Percentiles rank a stretch among this genome's conserved stretches.
Conservation (phyloP, 1,140 invertebrate species). For the Listronotus oregonensis region DNA sequence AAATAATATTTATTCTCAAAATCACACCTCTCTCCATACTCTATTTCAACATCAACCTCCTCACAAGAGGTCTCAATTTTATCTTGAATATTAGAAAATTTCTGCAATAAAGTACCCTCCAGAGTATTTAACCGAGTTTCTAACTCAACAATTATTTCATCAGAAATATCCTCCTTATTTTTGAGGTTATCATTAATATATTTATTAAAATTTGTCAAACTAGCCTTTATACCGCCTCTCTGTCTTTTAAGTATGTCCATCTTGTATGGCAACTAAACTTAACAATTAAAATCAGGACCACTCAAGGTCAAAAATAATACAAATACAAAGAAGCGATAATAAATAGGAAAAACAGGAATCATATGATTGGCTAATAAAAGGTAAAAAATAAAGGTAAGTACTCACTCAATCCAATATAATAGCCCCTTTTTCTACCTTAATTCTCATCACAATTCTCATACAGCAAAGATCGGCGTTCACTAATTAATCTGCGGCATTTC, state of each 20-base stretch:
- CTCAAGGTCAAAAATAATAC: no score
- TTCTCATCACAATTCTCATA: no score
- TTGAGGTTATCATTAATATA: slow-evolving; percentile 1
- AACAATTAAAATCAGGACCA: no score
- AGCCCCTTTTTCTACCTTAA: no score
- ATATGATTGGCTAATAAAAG: no score
- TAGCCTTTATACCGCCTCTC: slow-evolving; percentile 14
- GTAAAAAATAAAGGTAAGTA: no score
- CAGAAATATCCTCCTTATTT: background rate
- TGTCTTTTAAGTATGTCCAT: slow-evolving; percentile 17
- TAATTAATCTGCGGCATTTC: no score
- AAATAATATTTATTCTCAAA: slow-evolving; percentile 8
- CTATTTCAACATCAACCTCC: background rate
- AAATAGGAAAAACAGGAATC: no score
- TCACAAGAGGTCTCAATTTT: slow-evolving; percentile 4
- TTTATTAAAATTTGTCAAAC: slow-evolving; percentile 14
- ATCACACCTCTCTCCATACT: background rate
- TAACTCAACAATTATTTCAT: slow-evolving; percentile 6
- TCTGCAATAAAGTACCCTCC: background rate
- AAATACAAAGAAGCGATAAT: no score
- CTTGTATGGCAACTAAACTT: no score
- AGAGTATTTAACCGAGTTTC: slow-evolving; percentile 11
- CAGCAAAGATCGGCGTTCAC: no score
- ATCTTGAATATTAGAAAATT: slow-evolving; percentile 14
- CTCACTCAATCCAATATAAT: no score